Evolutionary conservation across 2,888 invertebrate genomes (phyloP), one percentile per base, ranked within the genome.

Genomic region (Rhamnusium bicolor): DNA sequence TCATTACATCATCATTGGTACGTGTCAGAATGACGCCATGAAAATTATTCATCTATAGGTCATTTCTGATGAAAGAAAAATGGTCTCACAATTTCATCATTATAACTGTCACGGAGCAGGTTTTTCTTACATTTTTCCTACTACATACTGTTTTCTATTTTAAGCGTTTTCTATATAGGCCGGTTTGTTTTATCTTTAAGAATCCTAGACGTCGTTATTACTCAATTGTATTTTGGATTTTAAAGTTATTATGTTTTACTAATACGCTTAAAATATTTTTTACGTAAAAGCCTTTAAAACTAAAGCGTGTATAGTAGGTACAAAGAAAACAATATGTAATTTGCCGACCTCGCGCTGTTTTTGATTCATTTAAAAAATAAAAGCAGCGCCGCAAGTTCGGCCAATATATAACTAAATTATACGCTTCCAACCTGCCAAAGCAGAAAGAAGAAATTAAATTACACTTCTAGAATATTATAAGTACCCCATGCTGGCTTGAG

Each of bases 391-490:
- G 24, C 2, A 4, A 1, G 12, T 40, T 40, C n/a, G n/a, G n/a
- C 40, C 62, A 70, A 63, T 16, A 58, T 21, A 61, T 40, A 65
- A 49, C 12, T 65, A 49, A 65, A 65, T 65, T 51, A 65, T 73
- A 53, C 61, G 69, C 62, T 51, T 67, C 21, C 68, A 69, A 53
- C 58, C 46, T 51, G 51, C 51, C 51, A 51, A 51, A 16, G 67
- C 70, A 65, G 65, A 73, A 40, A 40, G 58, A 62, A 27, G 56
- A 62, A 65, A 65, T 65, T 49, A 49, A 65, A 65, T 65, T 51
- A 51, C 32, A 21, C 65, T 27, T 24, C 19, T 51, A 62, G 61
- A 72, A 73, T 73, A 69, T 71, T 71, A 67, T 61, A 65, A 56
- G 69, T 29, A 49, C 56, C 65, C 40, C 60, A 53, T 66, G 68